Conservation (phyloP, 2,888 invertebrate species). For the Lepidochrysops patricia region DNA sequence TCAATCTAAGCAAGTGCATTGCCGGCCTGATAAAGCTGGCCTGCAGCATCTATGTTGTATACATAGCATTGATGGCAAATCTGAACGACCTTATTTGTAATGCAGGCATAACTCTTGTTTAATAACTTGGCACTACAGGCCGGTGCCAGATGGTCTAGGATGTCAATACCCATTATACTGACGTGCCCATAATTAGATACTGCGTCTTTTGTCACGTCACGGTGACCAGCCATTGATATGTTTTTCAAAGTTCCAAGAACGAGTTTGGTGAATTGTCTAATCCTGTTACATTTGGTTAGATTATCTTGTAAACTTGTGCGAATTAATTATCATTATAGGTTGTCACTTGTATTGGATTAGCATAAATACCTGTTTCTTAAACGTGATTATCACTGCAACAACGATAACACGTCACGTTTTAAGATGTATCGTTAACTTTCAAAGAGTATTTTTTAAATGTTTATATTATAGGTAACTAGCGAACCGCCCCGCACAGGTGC, state of each 20-base stretch:
- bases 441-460: no score
- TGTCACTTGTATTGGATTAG: background rate
- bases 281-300: background rate
- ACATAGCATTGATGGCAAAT: background rate
- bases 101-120: conserved; percentile 15
- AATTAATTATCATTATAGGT: background rate
- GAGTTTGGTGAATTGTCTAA: background rate
- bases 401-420: no score
- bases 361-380: background rate
- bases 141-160: conserved; percentile 32
- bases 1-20: no score
- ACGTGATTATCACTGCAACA: no score
- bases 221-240: background rate
- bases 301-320: background rate
- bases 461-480: no score
- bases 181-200: background rate
- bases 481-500: no score
- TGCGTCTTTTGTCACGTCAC: background rate
- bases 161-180: conserved; percentile 9
- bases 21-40: no score
- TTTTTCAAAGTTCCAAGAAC: background rate
- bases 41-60: background rate
- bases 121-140: conserved; percentile 19
- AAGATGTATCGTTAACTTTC: no score
- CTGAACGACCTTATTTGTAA: conserved; percentile 14